phyloP scores from a whole-genome alignment of 2,888 invertebrate genomes.

The Allolobophora icterica region DNA sequence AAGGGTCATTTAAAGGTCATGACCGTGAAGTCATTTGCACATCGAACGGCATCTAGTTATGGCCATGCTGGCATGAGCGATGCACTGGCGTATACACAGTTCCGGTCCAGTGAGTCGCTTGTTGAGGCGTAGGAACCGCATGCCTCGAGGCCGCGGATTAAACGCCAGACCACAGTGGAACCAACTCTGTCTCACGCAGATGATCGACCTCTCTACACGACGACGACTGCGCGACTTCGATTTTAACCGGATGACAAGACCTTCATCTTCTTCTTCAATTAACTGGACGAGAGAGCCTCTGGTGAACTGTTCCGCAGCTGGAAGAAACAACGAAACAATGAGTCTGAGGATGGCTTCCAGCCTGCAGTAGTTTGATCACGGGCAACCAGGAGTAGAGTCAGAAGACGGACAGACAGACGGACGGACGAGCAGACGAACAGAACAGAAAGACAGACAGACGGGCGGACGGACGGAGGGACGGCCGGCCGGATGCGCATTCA shows the following conservation, averaged over 20 bases:
- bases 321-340: not conserved
- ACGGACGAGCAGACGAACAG: too few species aligned
- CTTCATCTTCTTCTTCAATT: not conserved
- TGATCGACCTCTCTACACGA: too few species aligned
- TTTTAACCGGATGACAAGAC: not conserved
- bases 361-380: not conserved
- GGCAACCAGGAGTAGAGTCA: not conserved
- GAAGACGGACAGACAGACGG: not conserved
- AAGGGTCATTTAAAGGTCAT: not conserved
- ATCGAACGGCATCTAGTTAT: not conserved
- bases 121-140: not conserved
- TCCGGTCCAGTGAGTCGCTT: not conserved
- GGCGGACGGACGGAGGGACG: too few species aligned
- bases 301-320: not conserved
- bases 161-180: not conserved
- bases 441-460: too few species aligned
- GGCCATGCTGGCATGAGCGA: not conserved
- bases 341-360: not conserved
- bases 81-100: not conserved
- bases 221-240: too few species aligned
- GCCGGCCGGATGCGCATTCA: too few species aligned
- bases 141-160: not conserved
- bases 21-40: slow-evolving; percentile 4
- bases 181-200: too few species aligned
- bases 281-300: not conserved